Percentiles rank a stretch among this genome's conserved stretches.
Evolutionary conservation across 1,140 invertebrate genomes (phyloP).

Genomic region (Cyclina sinensis): DNA sequence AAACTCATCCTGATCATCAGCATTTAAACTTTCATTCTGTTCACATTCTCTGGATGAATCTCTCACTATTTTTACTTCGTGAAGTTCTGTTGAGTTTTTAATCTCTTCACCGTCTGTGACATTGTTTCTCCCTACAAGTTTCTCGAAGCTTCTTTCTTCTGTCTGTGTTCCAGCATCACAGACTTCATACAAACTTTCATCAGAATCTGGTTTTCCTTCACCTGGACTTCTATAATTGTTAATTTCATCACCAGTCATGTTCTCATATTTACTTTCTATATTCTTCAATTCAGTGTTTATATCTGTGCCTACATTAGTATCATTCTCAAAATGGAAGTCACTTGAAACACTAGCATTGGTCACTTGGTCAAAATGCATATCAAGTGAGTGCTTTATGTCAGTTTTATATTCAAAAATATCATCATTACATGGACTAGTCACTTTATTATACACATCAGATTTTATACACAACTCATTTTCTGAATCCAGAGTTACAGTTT

Average conservation of each 20-base stretch:
- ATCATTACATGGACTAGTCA: background rate
- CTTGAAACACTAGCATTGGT: background rate
- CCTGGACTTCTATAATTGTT: background rate
- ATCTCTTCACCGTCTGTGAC: background rate
- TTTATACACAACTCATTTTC: background rate
- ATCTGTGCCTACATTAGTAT: background rate
- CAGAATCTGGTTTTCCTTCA: constrained; percentile 1
- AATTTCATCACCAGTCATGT: background rate
- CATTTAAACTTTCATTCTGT: background rate
- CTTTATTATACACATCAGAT: background rate
- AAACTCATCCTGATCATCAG: background rate
- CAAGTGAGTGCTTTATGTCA: no score
- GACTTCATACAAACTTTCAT: constrained; percentile 23
- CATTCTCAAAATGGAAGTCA: background rate
- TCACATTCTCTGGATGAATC: background rate
- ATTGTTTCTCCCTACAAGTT: background rate
- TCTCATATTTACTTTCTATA: background rate
- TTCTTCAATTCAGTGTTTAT: background rate
- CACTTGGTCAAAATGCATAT: background rate
- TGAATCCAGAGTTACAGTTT: background rate
- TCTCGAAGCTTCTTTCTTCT: background rate
- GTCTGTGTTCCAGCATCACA: constrained; percentile 34
- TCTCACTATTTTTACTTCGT: background rate
- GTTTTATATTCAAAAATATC: no score
- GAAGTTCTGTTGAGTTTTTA: background rate